A percentile compares a stretch with the other conserved stretches of the same genome.
Conservation (phyloP, 2,797 vertebrate species). For the Propithecus perrieri region DNA sequence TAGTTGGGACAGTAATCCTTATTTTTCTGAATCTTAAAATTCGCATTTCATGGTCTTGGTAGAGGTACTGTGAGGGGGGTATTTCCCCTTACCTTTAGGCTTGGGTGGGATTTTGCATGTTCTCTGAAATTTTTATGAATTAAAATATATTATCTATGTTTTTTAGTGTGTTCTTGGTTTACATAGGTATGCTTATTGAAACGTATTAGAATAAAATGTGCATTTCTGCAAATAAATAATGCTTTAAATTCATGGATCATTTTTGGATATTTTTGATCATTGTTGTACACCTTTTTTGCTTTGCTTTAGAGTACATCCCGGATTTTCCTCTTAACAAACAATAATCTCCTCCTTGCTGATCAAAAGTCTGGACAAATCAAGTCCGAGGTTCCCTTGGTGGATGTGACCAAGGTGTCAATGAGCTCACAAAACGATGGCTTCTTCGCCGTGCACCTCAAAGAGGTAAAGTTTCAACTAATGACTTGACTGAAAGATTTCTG, state of each 20-base stretch:
- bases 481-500: neutral
- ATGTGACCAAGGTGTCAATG: constrained; percentile 95
- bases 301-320: constrained; percentile 91
- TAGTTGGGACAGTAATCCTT: neutral
- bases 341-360: constrained; percentile 95
- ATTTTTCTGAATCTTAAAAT: neutral
- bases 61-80: neutral
- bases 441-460: constrained; percentile 97
- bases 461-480: constrained; percentile 84
- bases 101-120: neutral
- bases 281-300: neutral
- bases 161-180: neutral
- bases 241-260: neutral
- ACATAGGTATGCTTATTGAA: neutral
- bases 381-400: constrained; percentile 93
- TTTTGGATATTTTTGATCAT: neutral
- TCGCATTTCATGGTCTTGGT: neutral
- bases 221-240: neutral
- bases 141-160: neutral
- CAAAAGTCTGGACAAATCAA: constrained; percentile 99
- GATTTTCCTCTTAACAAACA: constrained; percentile 97
- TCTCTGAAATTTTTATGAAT: neutral
- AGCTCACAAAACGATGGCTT: constrained; percentile 97
- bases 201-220: neutral
- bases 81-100: neutral